These are phyloP conservation scores for Puma concolor DNA, from an alignment of 2,113 vertebrate species.

Conservation along the genomic window DNA sequence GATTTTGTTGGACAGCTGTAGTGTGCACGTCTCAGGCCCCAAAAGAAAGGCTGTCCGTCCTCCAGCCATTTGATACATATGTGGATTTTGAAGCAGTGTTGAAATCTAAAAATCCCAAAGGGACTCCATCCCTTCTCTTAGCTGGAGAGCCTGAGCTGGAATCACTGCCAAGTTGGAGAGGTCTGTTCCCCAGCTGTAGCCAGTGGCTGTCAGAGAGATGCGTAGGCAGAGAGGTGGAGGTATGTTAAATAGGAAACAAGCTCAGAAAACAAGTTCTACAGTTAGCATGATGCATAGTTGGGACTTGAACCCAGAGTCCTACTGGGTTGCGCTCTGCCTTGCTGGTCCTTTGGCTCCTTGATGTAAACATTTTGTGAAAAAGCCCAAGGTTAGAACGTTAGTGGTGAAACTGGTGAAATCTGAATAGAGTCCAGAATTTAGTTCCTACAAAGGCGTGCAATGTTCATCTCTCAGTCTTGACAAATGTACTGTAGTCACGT, in stretches of 20 bases:
- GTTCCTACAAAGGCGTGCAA: neutral
- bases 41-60: neutral
- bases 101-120: neutral
- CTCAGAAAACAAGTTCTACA: neutral
- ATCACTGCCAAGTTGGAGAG: neutral
- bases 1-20: neutral
- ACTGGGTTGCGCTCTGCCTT: neutral
- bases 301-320: neutral
- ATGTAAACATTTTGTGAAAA: neutral
- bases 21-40: neutral
- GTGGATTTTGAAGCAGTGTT: neutral
- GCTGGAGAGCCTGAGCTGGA: neutral
- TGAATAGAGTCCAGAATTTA: neutral
- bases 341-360: neutral
- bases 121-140: neutral
- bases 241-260: neutral
- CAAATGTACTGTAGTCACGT: neutral
- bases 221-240: neutral
- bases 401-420: slow-evolving; percentile 5
- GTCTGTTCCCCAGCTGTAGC: neutral
- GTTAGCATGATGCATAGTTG: neutral
- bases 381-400: neutral
- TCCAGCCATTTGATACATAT: neutral
- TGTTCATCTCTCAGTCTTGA: neutral
- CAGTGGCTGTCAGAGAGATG: neutral